Evolutionary conservation across 92 coral and sea anemone species (phyloP), one percentile per base, ranked within the genome.

Genomic region (Pocillopora grandis): DNA sequence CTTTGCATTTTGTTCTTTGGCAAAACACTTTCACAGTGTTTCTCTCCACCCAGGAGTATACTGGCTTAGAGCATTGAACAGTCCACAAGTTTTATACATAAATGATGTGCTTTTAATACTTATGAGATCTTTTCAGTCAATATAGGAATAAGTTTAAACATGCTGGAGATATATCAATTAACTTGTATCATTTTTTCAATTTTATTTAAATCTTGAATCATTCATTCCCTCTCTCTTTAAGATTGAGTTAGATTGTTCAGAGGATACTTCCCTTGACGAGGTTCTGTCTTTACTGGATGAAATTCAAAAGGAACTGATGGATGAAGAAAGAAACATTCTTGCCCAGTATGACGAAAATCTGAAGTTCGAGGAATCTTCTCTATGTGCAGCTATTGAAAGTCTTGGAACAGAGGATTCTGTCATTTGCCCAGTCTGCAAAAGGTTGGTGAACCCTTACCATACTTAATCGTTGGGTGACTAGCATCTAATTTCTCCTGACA

Each of bases 371-470:
- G 99, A 97, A 77, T 97, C 95, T 58, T 89, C 93, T 6, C 84
- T 97, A 15, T 97, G 98, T 97, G 97, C 98, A 16, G 97, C 95
- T 7, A 86, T 97, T 72, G 90, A 97, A 75, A 85, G 98, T 78
- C 89, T 97, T 14, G 88, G 84, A 77, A 94, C 98, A 35, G 94
- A 97, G 58, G 98, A 97, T 62, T 90, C 87, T 10, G 82, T 88
- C 17, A 62, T 77, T 42, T 97, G 99, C 52, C 99, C 99, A 65
- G 93, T 97, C 31, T 97, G 99, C 85, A 90, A 88, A 89, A 91
- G 91, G 99, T 97, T 52, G 36, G 87, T 42, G 52, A 42, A 42
- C 52, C 8, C 52, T 42, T 42, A 42, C 31, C 31, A 27, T 27
- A 27, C 31, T 27, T 27, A 27, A 27, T 27, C 31, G 1, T 27